Base-by-base conservation (phyloP, 2,797 vertebrate genomes). In the Lates japonicus region DNA sequence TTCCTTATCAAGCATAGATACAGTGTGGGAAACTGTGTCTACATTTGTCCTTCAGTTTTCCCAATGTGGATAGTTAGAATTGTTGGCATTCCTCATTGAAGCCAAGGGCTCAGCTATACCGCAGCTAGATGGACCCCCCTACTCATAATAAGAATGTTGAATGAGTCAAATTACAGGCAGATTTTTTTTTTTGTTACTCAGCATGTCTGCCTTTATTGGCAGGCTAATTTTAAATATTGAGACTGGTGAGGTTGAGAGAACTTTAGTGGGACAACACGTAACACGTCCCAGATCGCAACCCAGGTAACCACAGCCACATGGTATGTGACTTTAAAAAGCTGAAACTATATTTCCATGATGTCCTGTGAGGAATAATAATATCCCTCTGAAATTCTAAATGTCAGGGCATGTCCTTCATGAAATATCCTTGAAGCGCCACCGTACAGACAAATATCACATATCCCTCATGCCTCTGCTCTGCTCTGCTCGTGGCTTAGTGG, bases 1-100 rank as follows among this genome's bases (percentile, higher is more conserved):
- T 79, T 76, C 54, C 69, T 74, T 55, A 85, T 85, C 70, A 81
- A 73, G 81, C 78, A 76, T 2, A 12, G 60, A 65, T 76, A 35
- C 66, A 80, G 72, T 88, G 85, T 91, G 90, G 82, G 87, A 92
- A 92, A 85, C 67, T 0, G 42, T 71, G 65, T 59, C 78, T 67
- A 62, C 20, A 54, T 86, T 86, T 62, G 78, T 85, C 71, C 48
- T 72, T 81, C 54, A 64, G 73, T 80, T 88, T 90, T 87, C 81
- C 83, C 80, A 88, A 29, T 80, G 80, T 57, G 51, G 70, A 86
- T 81, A 59, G 62, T 78, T 78, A 2, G 77, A 70, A 91, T 92
- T 87, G 77, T 80, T 92, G n/a, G 52, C 83, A 93, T 91, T 91
- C 82, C 83, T 88, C 39, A 19, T 63, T 77, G 64, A 84, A 87